A percentile compares a stretch with the other conserved stretches of the same genome.
Conservation (phyloP, 35 echinoderm and acorn worm species). For the Holothuria glaberrima region DNA sequence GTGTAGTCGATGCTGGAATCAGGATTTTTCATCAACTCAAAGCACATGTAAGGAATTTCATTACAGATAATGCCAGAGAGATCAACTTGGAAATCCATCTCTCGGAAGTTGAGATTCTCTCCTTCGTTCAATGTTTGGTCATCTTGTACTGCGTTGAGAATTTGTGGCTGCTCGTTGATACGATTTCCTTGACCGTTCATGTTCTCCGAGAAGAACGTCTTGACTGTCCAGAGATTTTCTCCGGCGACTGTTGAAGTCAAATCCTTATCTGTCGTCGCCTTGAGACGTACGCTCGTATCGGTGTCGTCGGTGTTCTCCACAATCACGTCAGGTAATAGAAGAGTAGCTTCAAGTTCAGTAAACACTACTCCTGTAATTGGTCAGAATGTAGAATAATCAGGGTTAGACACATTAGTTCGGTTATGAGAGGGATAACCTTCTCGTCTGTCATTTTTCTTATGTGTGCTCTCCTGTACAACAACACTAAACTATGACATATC, state of each 20-base stretch:
- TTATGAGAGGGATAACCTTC: not conserved
- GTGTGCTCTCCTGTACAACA: too few relatives aligned
- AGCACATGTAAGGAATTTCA: slow-evolving; percentile 43
- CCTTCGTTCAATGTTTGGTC: slow-evolving; percentile 27
- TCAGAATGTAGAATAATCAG: not conserved
- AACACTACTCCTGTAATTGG: slow-evolving; percentile 40
- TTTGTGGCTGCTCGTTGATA: slow-evolving; percentile 63
- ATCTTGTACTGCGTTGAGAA: slow-evolving; percentile 19
- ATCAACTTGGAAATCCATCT: slow-evolving; percentile 73
- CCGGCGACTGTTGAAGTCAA: slow-evolving; percentile 24
- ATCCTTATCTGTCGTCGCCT: slow-evolving; percentile 34
- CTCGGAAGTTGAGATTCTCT: slow-evolving; percentile 54
- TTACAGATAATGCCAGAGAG: slow-evolving; percentile 68
- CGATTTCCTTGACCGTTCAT: not conserved
- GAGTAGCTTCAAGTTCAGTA: slow-evolving; percentile 39
- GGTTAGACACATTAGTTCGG: not conserved
- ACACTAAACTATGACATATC: too few relatives aligned
- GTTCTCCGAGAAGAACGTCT: slow-evolving; percentile 33
- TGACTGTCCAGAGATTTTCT: slow-evolving; percentile 32
- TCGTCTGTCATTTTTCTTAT: not conserved
- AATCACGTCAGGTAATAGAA: slow-evolving; percentile 25
- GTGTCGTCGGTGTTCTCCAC: slow-evolving; percentile 30
- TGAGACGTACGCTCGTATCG: slow-evolving; percentile 17
- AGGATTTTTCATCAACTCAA: slow-evolving; percentile 26
- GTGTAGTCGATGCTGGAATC: slow-evolving; percentile 66